These are phyloP conservation scores for Apolygus lucorum DNA, from an alignment of 1,140 invertebrate species.

Conservation along the genomic window DNA sequence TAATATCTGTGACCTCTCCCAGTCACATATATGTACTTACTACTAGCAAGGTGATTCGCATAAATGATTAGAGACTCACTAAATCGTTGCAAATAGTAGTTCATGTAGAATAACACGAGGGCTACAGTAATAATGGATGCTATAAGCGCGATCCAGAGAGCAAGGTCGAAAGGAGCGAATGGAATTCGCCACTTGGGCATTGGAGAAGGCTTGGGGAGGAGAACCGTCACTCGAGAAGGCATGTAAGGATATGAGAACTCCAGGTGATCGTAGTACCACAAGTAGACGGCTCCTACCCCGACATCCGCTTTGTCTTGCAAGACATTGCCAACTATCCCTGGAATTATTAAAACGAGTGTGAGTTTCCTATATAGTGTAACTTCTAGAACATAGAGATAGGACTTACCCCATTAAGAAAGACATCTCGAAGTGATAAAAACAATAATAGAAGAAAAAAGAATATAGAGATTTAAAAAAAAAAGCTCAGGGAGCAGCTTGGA, in stretches of 20 bases:
- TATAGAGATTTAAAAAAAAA: background rate
- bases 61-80: no score
- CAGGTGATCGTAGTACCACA: constrained; percentile 15
- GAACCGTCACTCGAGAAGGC: constrained; percentile 11
- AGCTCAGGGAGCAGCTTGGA: background rate
- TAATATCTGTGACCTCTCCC: no score
- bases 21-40: no score
- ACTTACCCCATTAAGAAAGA: no score
- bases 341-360: background rate
- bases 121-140: constrained; percentile 14
- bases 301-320: constrained; percentile 21
- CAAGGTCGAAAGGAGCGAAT: constrained; percentile 14
- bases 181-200: constrained; percentile 24
- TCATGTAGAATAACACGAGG: constrained; percentile 9
- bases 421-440: background rate
- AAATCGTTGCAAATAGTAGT: constrained; percentile 1
- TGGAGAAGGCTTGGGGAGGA: constrained; percentile 21
- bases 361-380: background rate
- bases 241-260: constrained; percentile 19
- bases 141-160: constrained; percentile 18
- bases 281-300: constrained; percentile 12
- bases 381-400: no score
- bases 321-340: constrained; percentile 22
- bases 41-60: no score
- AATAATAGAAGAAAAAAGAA: background rate